phyloP scores from a whole-genome alignment of 2,113 vertebrate genomes.

The Mobula birostris region DNA sequence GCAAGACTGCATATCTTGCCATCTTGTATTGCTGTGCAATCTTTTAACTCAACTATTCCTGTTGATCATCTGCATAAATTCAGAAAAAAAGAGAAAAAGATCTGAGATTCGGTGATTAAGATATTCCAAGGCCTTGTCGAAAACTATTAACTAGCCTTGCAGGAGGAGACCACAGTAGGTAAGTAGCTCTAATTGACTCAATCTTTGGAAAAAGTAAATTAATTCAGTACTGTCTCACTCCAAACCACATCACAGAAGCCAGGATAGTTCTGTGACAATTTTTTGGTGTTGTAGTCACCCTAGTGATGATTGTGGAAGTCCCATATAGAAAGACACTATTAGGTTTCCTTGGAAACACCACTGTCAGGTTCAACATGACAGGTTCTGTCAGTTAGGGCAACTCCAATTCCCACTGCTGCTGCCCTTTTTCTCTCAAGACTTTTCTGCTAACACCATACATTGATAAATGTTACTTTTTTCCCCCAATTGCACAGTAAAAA shows the following conservation, averaged over 20 bases:
- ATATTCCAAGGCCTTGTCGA: background rate
- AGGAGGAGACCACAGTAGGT: background rate
- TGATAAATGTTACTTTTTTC: background rate
- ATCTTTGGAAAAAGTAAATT: background rate
- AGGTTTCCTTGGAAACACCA: too few species aligned
- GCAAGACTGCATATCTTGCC: too few species aligned
- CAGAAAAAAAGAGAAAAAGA: background rate
- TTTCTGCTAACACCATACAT: background rate
- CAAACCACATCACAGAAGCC: background rate
- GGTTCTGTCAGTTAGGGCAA: too few species aligned
- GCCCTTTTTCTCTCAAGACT: background rate
- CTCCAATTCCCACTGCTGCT: too few species aligned
- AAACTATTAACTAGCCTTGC: background rate
- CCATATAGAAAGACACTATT: too few species aligned
- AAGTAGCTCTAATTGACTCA: background rate
- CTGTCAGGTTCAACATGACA: too few species aligned
- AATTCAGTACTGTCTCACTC: background rate
- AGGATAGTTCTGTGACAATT: too few species aligned
- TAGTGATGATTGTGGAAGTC: too few species aligned
- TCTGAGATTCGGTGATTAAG: background rate
- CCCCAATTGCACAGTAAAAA: too few species aligned
- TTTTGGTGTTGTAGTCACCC: too few species aligned
- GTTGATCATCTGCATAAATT: background rate
- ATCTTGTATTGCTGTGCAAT: too few species aligned
- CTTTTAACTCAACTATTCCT: background rate